Conservation (phyloP, 2,888 invertebrate species). For the Elysia crispata region DNA sequence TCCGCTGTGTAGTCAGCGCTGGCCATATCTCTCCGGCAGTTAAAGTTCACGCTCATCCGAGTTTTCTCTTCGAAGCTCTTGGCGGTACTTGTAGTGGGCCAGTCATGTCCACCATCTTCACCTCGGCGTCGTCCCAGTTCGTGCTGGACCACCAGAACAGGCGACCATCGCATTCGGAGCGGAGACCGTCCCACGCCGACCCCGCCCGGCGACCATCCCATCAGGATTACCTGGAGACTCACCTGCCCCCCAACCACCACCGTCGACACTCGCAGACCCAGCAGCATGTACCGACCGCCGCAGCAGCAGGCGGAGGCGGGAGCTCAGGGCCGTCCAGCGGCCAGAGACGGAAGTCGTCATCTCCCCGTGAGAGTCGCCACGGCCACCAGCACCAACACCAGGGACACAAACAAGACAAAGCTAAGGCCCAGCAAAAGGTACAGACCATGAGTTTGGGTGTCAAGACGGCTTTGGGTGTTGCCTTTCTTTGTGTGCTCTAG, state of each 20-base stretch:
- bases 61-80: too few species aligned
- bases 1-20: too few species aligned
- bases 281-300: neutral
- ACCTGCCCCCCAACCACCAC: constrained; percentile 42
- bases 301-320: too few species aligned
- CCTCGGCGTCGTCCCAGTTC: constrained; percentile 56
- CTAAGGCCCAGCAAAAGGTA: too few species aligned
- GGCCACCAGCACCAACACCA: constrained; percentile 12
- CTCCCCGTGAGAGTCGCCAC: constrained; percentile 2
- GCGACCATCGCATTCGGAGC: constrained; percentile 53
- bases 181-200: constrained; percentile 37
- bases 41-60: neutral
- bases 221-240: constrained; percentile 45
- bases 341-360: constrained; percentile 11
- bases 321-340: neutral
- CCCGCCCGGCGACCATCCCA: constrained; percentile 47
- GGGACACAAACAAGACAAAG: neutral
- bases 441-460: too few species aligned
- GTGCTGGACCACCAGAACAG: constrained; percentile 54
- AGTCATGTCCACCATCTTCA: constrained; percentile 52
- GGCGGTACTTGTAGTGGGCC: neutral
- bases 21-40: neutral
- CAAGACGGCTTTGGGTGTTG: too few species aligned
- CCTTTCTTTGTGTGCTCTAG: too few species aligned
- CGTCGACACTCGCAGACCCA: constrained; percentile 29